Percentiles rank a stretch among this genome's conserved stretches.
These are phyloP conservation scores for Chinchilla lanigera DNA, from an alignment of 2,113 vertebrate species.

Conservation along the genomic window DNA sequence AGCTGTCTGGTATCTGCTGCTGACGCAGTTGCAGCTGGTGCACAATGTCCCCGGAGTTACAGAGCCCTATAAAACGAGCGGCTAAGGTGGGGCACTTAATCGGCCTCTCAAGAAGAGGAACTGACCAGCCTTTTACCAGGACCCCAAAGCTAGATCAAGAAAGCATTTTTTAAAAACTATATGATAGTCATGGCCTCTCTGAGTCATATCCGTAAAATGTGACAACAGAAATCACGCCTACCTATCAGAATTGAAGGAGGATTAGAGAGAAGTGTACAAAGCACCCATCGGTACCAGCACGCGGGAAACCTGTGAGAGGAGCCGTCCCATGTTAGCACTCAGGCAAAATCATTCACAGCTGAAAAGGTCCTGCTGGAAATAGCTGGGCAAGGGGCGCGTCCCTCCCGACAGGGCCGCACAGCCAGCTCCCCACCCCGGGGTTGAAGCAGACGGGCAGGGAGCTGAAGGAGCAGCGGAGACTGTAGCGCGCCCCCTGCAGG, in stretches of 20 bases:
- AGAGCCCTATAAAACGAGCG: background rate
- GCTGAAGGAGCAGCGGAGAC: too few species aligned
- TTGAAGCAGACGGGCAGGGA: background rate
- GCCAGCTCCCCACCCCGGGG: background rate
- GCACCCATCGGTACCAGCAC: background rate
- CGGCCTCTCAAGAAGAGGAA: background rate
- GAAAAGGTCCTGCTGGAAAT: background rate
- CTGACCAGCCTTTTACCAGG: background rate
- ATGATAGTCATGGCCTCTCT: background rate
- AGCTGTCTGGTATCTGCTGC: background rate
- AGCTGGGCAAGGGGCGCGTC: background rate
- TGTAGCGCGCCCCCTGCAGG: background rate
- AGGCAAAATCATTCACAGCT: background rate
- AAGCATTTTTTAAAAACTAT: background rate
- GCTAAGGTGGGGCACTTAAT: background rate
- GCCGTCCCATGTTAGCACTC: background rate
- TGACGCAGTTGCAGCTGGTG: background rate
- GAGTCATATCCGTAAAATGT: background rate
- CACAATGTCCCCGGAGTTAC: background rate
- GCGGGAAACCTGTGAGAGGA: too few species aligned
- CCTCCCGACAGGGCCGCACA: background rate
- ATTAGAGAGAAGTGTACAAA: background rate
- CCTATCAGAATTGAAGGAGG: background rate
- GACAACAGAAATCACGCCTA: background rate
- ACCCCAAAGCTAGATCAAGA: background rate